Conservation (phyloP, 2,113 vertebrate species). For the Melanerpes aurifrons region DNA sequence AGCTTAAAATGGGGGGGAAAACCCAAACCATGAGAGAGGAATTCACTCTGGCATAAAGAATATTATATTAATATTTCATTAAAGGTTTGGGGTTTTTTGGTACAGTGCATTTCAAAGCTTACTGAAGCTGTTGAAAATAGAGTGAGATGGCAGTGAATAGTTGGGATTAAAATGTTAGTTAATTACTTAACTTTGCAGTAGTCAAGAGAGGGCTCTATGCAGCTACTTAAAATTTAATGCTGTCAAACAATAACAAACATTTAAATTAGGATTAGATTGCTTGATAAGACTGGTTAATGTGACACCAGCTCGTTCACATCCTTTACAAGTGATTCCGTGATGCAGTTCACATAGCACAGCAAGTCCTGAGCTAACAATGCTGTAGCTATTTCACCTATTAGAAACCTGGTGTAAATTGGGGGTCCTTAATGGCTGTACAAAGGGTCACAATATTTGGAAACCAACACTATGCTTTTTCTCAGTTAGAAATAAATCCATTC, state of each 20-base stretch:
- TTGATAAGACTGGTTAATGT: background rate
- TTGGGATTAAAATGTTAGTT: background rate
- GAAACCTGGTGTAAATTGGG: background rate
- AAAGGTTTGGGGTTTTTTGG: background rate
- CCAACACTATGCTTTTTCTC: background rate
- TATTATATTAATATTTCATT: background rate
- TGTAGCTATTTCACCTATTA: background rate
- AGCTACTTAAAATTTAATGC: conserved; percentile 22
- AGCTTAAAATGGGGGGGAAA: background rate
- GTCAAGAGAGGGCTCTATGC: background rate
- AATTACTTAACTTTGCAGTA: conserved; percentile 7
- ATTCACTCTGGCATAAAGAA: background rate
- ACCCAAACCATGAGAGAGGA: background rate
- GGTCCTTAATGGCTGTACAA: background rate
- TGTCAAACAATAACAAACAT: background rate
- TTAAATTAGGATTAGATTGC: conserved; percentile 24
- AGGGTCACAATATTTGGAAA: background rate
- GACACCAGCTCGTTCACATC: background rate
- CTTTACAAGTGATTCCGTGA: background rate
- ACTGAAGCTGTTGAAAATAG: background rate
- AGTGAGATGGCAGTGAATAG: background rate
- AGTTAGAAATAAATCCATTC: background rate
- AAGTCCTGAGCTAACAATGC: background rate
- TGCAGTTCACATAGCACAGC: background rate
- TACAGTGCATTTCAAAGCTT: background rate